Percentiles rank a stretch among this genome's conserved stretches.
Conservation (phyloP, 2,113 vertebrate species). For the Ailurus styani region DNA sequence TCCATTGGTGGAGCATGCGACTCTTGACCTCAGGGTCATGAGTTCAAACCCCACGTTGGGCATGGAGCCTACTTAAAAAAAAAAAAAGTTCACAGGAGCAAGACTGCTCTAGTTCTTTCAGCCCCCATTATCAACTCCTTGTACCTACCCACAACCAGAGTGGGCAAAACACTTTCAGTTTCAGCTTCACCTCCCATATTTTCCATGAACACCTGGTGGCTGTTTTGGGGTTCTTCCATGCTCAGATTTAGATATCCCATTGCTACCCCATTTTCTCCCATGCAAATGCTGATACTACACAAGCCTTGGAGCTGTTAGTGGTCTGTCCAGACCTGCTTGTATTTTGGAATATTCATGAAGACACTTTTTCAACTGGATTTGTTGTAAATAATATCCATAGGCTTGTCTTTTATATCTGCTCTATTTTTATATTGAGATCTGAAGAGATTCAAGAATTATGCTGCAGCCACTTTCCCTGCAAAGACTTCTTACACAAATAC, state of each 20-base stretch:
- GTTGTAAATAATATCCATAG: not conserved
- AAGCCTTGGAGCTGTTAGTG: not conserved
- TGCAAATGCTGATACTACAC: not conserved
- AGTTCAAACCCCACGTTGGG: not conserved
- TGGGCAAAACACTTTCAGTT: not conserved
- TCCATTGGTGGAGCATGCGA: not conserved
- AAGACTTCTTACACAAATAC: not conserved
- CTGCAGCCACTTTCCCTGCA: not conserved
- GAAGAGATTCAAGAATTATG: not conserved
- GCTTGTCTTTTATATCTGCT: not conserved
- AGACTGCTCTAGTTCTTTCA: not conserved
- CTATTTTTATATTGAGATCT: not conserved
- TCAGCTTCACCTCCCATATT: not conserved
- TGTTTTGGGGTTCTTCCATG: not conserved
- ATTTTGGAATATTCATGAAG: not conserved
- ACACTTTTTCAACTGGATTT: not conserved
- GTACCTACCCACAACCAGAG: not conserved
- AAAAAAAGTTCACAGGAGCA: not conserved
- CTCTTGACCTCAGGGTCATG: not conserved
- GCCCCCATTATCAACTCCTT: not conserved
- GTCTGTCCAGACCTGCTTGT: not conserved
- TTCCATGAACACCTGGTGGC: not conserved
- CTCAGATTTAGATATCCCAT: not conserved
- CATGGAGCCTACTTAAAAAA: not conserved
- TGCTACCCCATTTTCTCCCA: not conserved